phyloP scores from a whole-genome alignment of 92 coral and sea anemone genomes.

The Ricordea florida region DNA sequence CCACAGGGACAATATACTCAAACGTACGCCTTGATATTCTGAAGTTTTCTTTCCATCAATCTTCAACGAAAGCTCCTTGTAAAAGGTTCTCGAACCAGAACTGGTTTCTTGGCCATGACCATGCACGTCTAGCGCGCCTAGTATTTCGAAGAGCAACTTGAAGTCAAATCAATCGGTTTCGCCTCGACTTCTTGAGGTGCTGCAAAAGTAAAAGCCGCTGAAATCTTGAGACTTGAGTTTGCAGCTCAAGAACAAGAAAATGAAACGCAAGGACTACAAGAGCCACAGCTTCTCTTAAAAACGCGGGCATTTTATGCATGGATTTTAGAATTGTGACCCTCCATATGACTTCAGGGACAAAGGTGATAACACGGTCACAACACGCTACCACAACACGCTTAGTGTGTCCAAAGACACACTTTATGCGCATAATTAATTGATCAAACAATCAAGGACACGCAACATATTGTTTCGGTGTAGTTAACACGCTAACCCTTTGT shows the following conservation, averaged over 20 bases:
- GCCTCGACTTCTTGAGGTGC: slow-evolving; percentile 21
- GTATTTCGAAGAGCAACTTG: slow-evolving; percentile 7
- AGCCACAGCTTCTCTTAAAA: slow-evolving; percentile 15
- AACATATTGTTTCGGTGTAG: no score
- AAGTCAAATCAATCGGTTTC: slow-evolving; percentile 10
- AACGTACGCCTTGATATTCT: slow-evolving; percentile 28
- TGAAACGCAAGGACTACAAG: slow-evolving; percentile 14
- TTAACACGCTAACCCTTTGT: no score
- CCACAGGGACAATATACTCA: slow-evolving; percentile 15
- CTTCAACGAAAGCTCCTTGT: slow-evolving; percentile 24
- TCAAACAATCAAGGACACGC: no score
- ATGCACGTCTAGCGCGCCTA: slow-evolving; percentile 18
- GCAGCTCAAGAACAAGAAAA: slow-evolving; percentile 31
- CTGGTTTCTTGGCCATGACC: slow-evolving; percentile 37
- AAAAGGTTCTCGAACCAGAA: slow-evolving; percentile 22
- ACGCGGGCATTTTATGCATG: slow-evolving; percentile 1
- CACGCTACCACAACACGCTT: no score
- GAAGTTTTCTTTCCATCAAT: slow-evolving; percentile 26
- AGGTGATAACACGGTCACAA: no score
- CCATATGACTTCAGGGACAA: no score
- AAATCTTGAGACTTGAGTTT: slow-evolving; percentile 10
- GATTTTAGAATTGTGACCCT: no score
- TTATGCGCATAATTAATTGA: no score
- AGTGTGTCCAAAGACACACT: no score
- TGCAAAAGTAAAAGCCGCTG: slow-evolving; percentile 21